These are phyloP conservation scores for Willowsia nigromaculata DNA, from an alignment of 2,888 invertebrate species.

Conservation along the genomic window DNA sequence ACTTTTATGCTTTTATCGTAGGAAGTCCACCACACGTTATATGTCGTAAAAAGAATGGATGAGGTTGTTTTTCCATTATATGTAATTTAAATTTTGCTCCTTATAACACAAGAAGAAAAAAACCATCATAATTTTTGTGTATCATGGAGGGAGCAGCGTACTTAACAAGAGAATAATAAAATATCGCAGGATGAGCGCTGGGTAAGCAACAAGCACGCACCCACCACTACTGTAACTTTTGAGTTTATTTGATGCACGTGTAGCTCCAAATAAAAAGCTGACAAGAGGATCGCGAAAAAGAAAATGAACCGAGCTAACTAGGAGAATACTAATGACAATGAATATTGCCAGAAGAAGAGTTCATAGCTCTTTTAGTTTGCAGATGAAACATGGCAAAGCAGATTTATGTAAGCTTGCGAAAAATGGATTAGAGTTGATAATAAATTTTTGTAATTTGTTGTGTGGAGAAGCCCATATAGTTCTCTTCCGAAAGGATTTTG, in stretches of 20 bases:
- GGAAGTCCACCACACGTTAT: background rate
- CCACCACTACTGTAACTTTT: background rate
- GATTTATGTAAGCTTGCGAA: background rate
- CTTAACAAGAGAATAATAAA: background rate
- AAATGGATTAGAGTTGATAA: background rate
- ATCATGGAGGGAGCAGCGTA: background rate
- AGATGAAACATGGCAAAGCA: background rate
- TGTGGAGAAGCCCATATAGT: background rate
- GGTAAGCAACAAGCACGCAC: background rate
- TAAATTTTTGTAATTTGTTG: background rate
- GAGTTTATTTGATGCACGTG: conserved; percentile 52
- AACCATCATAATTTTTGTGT: background rate
- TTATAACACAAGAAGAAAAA: background rate
- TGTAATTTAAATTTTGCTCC: background rate
- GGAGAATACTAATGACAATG: background rate
- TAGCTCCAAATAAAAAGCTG: background rate
- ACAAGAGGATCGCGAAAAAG: background rate
- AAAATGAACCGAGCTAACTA: background rate
- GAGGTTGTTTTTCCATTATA: background rate
- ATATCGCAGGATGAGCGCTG: background rate
- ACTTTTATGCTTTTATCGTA: background rate
- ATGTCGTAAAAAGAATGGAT: background rate
- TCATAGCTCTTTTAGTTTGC: background rate
- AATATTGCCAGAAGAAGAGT: background rate
- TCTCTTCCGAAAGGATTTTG: background rate